Base-by-base conservation (phyloP, 1,140 invertebrate genomes). In the Caenorhabditis inopinata region DNA sequence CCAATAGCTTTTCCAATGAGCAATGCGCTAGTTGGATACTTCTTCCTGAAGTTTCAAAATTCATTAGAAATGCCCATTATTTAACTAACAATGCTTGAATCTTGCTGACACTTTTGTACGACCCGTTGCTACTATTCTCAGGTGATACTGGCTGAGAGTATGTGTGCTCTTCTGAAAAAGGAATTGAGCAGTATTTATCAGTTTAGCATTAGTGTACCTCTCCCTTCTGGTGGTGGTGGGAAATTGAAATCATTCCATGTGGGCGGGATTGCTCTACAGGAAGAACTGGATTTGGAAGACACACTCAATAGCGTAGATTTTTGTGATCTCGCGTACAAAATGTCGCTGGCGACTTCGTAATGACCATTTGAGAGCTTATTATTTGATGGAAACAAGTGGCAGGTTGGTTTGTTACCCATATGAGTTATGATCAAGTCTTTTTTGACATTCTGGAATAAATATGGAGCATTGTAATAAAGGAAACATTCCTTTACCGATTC, bases 161-260 rank as follows among this genome's bases (percentile, higher is more conserved):
- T 42, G 58, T 79, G 18, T 58, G 58, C 23, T 79, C 78, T 18
- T 79, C 78, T 79, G 51, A 42, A 78, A 53, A 18, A 12, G n/a
- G n/a, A n/a, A n/a, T n/a, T n/a, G n/a, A n/a, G n/a, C n/a, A n/a
- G 6, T 25, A n/a, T 16, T 14, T 27, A 14, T 27, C 12, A 7
- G 12, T 42, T 18, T 21, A 35, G 5, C 0, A 74, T 21, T 0
- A 76, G 47, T 42, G 14, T 32, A 47, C 47, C 27, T 48, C 2
- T 29, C 21, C 53, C 14, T 14, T 51, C 35, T 16, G 81, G 81
- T n/a, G 81, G 81, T 21, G 81, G 81, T 42, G 81, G 81, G 29
- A 82, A 82, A 25, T 82, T 73, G 49, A 82, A 79, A 62, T 82
- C 81, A 27, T 16, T 79, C 38, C 48, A 58, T 5, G 62, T 79